These are phyloP conservation scores for Sinotaia quadrata DNA, from an alignment of 2,888 invertebrate genomes.

Conservation along the genomic window DNA sequence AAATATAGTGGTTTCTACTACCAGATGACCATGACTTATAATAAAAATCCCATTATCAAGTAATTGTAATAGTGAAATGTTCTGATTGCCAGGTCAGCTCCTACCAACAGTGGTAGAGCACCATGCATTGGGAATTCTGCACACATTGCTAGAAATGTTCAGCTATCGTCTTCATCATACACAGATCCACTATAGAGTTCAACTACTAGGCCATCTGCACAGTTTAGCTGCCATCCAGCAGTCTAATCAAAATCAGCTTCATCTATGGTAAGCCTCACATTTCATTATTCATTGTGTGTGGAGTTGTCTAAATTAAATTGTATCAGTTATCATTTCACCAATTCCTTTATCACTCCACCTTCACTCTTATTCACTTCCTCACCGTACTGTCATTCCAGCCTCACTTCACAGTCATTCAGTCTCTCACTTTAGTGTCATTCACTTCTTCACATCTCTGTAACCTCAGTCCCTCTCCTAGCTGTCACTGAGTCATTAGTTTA, in stretches of 20 bases:
- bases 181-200: slow-evolving; percentile 94
- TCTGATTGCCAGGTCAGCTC: slow-evolving; percentile 80
- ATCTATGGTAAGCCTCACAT: slow-evolving; percentile 85
- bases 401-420: too few relatives aligned
- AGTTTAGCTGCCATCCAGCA: slow-evolving; percentile 92
- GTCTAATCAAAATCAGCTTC: slow-evolving; percentile 94
- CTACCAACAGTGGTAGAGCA: slow-evolving; percentile 92
- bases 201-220: slow-evolving; percentile 91
- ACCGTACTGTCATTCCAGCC: too few relatives aligned
- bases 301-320: neutral
- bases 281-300: neutral
- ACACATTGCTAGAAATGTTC: slow-evolving; percentile 96
- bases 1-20: too few relatives aligned
- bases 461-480: too few relatives aligned
- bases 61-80: too few relatives aligned
- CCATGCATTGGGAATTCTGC: slow-evolving; percentile 95
- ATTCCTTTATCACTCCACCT: neutral
- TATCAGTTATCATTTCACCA: too few relatives aligned
- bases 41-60: too few relatives aligned
- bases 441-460: too few relatives aligned
- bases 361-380: neutral
- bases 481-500: too few relatives aligned
- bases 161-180: slow-evolving; percentile 96
- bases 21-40: too few relatives aligned
- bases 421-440: too few relatives aligned